A percentile compares a stretch with the other conserved stretches of the same genome.
phyloP scores from a whole-genome alignment of 2,113 vertebrate species.

The Takifugu flavidus region DNA sequence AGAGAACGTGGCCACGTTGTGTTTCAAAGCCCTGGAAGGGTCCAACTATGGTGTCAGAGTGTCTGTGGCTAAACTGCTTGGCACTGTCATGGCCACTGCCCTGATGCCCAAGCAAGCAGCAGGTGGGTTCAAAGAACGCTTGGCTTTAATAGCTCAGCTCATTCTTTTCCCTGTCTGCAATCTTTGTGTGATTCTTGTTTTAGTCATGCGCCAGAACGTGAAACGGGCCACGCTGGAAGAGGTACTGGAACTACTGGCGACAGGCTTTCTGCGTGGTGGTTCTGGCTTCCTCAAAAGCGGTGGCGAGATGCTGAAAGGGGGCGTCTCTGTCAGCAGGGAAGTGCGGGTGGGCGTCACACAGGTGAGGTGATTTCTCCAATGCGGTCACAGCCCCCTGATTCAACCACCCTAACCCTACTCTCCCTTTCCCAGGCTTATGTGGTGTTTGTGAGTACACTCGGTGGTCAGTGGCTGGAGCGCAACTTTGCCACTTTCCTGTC shows the following conservation, averaged over 20 bases:
- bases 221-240: constrained; percentile 94
- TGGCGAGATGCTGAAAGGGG: constrained; percentile 97
- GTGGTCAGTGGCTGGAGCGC: constrained; percentile 96
- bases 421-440: constrained; percentile 85
- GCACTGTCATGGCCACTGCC: constrained; percentile 95
- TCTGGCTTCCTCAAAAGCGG: constrained; percentile 97
- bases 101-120: constrained; percentile 96
- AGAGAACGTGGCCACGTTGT: constrained; percentile 93
- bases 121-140: constrained; percentile 69
- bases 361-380: constrained; percentile 72
- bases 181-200: neutral
- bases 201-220: constrained; percentile 98
- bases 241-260: constrained; percentile 96
- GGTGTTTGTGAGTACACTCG: constrained; percentile 92
- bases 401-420: neutral
- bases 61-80: constrained; percentile 92
- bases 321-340: constrained; percentile 94
- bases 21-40: constrained; percentile 95
- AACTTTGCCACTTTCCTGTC: constrained; percentile 95
- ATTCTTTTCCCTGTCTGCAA: neutral
- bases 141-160: neutral
- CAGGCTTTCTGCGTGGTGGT: constrained; percentile 93
- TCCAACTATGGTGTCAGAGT: constrained; percentile 97
- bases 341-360: constrained; percentile 97
- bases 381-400: too few species aligned